Evolutionary conservation across 2,113 vertebrate genomes (phyloP).

Genomic region (Pheucticus melanocephalus): DNA sequence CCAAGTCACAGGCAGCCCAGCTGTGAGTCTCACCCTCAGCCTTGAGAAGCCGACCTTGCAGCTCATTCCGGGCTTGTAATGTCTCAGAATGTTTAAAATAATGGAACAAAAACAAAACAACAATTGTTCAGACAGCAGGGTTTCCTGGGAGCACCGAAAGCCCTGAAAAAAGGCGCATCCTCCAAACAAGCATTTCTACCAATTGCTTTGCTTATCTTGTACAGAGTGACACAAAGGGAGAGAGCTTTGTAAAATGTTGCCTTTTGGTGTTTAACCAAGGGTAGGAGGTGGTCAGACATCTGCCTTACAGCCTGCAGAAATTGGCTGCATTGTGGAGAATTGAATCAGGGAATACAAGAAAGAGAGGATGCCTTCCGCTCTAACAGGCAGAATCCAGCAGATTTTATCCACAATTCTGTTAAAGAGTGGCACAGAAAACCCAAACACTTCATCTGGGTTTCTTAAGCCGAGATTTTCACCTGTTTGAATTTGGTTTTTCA

Average conservation of each 20-base stretch:
- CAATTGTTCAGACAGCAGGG: neutral
- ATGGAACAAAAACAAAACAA: neutral
- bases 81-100: neutral
- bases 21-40: neutral
- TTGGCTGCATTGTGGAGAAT: neutral
- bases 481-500: neutral
- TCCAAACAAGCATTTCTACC: neutral
- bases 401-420: neutral
- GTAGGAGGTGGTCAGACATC: neutral
- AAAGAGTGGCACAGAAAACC: neutral
- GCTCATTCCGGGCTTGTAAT: neutral
- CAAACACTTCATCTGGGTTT: neutral
- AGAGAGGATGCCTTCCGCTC: neutral
- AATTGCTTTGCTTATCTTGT: neutral
- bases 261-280: neutral
- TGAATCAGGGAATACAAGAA: neutral
- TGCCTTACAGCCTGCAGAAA: neutral
- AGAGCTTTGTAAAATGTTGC: neutral
- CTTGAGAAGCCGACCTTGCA: neutral
- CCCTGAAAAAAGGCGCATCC: neutral
- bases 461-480: neutral
- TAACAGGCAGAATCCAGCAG: neutral
- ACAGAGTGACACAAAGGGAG: neutral
- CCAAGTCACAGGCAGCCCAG: neutral
- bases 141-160: neutral